Base-by-base conservation (phyloP, 2,113 vertebrate genomes). In the Notarius lentiginosus region DNA sequence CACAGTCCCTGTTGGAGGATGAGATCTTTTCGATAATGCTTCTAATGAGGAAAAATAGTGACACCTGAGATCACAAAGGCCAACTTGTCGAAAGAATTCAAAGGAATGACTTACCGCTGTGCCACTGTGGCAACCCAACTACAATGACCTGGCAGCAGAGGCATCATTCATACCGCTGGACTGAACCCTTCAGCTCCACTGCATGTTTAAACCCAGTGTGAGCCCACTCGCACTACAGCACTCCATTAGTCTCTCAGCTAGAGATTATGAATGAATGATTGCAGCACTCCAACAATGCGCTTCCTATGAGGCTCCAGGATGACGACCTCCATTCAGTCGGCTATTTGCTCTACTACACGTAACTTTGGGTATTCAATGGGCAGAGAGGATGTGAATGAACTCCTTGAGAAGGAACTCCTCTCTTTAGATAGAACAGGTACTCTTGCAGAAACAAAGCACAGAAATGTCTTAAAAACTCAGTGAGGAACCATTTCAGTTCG, bases 211-310 rank as follows among this genome's bases (percentile, higher is more conserved):
- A 30, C 53, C 22, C 66, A n/a, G 76, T n/a, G 49, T 53, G 87
- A 84, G 20, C 12, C 30, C 2, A 27, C 77, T 63, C 66, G 7
- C 61, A 9, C 60, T 68, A 4, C 49, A 65, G 22, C 51, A 53
- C 68, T 76, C 30, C 70, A 82, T 88, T 82, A 66, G 83, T 82
- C 79, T 85, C 68, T 77, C 60, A 76, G 87, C 73, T 49, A 87
- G 82, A 85, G 58, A 77, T 88, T 85, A 63, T 75, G 84, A 85
- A 88, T 82, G 84, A 88, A 85, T 47, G 82, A 87, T 61, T 24
- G 34, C 68, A n/a, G 58, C 22, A 53, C 58, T 73, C 41, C 60
- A 82, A 82, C 79, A 82, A 82, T 77, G 70, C 55, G 34, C 82
- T 80, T 88, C 79, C 79, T 85, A 60, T 56, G 73, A 84, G 61